A percentile compares a stretch with the other conserved stretches of the same genome.
These are phyloP conservation scores for Knipowitschia caucasica DNA, from an alignment of 2,797 vertebrate species.

Conservation along the genomic window DNA sequence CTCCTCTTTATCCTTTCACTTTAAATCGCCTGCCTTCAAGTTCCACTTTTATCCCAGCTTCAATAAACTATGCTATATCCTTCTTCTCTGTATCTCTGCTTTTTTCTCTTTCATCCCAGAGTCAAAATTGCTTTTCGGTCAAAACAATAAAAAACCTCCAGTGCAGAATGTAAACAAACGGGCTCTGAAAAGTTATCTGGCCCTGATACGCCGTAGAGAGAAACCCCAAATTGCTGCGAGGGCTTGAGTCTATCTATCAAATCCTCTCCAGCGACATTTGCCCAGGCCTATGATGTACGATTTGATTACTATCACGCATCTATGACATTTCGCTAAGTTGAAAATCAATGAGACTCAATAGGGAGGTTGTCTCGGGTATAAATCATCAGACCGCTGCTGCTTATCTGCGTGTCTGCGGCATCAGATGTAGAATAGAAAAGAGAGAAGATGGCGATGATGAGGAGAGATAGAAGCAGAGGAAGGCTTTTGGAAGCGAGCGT, in stretches of 20 bases:
- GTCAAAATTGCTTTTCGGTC: conserved; percentile 5
- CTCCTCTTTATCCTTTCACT: neutral
- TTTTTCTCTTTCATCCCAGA: conserved; percentile 10
- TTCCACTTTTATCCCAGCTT: neutral
- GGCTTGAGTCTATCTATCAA: conserved; percentile 34
- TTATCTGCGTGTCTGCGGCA: conserved; percentile 42
- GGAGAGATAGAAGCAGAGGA: conserved; percentile 10
- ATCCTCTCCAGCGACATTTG: conserved; percentile 49
- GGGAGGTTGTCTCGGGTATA: conserved; percentile 48
- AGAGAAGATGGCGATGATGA: conserved; percentile 22
- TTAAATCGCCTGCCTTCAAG: neutral
- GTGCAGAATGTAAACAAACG: conserved; percentile 9
- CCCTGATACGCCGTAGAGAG: conserved; percentile 20
- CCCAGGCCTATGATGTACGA: conserved; percentile 49
- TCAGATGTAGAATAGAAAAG: conserved; percentile 37
- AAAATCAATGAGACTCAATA: conserved; percentile 62
- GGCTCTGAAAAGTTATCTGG: conserved; percentile 5
- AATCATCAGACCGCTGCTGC: conserved; percentile 34
- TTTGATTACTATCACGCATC: conserved; percentile 61
- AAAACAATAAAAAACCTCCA: conserved; percentile 8
- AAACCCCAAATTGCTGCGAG: conserved; percentile 7
- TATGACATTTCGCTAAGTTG: conserved; percentile 62
- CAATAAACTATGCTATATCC: neutral
- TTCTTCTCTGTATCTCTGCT: conserved; percentile 2
- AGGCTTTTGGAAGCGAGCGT: conserved; percentile 8